These are phyloP conservation scores for Caerostris darwini DNA, from an alignment of 1,140 invertebrate genomes.

Conservation along the genomic window DNA sequence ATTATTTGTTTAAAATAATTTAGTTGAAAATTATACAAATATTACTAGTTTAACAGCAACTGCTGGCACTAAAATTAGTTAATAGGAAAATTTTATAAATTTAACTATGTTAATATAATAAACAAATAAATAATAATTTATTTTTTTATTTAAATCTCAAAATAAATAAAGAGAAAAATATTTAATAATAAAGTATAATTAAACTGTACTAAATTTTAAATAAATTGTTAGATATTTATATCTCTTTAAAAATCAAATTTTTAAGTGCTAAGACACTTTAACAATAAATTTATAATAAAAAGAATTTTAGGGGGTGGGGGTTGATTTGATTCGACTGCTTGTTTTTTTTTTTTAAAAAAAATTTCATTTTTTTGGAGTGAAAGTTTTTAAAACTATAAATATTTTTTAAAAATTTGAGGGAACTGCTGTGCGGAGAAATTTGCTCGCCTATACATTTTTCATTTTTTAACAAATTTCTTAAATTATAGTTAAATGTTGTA, in stretches of 20 bases:
- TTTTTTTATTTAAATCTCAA: neutral
- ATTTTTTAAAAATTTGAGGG: no score
- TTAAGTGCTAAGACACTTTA: neutral
- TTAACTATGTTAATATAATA: neutral
- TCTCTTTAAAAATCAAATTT: slow-evolving; percentile 37
- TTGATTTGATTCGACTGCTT: no score
- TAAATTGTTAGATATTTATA: neutral
- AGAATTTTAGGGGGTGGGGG: no score
- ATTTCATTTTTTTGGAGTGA: no score
- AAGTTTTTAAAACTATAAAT: no score
- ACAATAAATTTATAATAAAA: neutral
- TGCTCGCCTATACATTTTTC: no score
- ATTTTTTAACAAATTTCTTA: no score
- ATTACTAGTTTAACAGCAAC: slow-evolving; percentile 84
- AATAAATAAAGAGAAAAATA: neutral
- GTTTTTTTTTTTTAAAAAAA: no score
- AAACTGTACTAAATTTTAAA: neutral
- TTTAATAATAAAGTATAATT: neutral
- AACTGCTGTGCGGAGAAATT: no score
- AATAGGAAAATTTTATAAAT: neutral
- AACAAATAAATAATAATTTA: neutral
- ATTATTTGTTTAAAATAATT: slow-evolving; percentile 35
- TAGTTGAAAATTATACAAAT: slow-evolving; percentile 66
- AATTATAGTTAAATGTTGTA: no score
- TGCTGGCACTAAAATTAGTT: slow-evolving; percentile 84